Conservation (phyloP, 2,888 invertebrate species). For the Rhodophaea formosa region DNA sequence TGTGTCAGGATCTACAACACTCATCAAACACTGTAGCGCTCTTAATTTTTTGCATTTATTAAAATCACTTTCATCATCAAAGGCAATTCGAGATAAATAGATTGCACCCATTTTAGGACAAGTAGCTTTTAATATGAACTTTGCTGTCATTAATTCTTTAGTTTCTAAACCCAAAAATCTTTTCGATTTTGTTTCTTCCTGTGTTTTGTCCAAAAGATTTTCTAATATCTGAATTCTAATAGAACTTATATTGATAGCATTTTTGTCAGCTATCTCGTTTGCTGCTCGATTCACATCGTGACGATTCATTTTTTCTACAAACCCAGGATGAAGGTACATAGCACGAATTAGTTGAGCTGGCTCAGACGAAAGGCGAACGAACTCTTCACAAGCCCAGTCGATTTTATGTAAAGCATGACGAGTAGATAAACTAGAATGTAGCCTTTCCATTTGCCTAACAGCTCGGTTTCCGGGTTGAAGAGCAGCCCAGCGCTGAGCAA, state of each 20-base stretch:
- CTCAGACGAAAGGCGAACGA: conserved; percentile 65
- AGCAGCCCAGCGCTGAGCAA: conserved; percentile 75
- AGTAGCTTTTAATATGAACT: conserved; percentile 75
- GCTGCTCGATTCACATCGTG: conserved; percentile 71
- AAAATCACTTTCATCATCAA: conserved; percentile 70
- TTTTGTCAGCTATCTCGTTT: conserved; percentile 77
- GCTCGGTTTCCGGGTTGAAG: conserved; percentile 73
- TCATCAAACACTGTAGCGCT: conserved; percentile 74
- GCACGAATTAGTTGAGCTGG: conserved; percentile 72
- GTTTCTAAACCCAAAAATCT: conserved; percentile 49
- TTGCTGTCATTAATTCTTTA: conserved; percentile 67
- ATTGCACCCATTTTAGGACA: conserved; percentile 78
- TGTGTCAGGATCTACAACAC: conserved; percentile 69
- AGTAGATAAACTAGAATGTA: conserved; percentile 71
- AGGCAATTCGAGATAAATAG: conserved; percentile 72
- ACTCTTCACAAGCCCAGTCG: conserved; percentile 72
- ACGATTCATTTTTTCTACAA: conserved; percentile 64
- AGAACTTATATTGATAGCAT: conserved; percentile 69
- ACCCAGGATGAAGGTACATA: conserved; percentile 68
- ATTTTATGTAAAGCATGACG: conserved; percentile 73
- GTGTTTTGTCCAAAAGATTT: conserved; percentile 62
- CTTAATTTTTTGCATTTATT: conserved; percentile 72
- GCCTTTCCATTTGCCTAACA: conserved; percentile 73
- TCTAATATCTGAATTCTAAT: conserved; percentile 74
- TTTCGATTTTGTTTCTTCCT: conserved; percentile 48